phyloP scores from a whole-genome alignment of 1,140 invertebrate species.

The Drosophila lowei region DNA sequence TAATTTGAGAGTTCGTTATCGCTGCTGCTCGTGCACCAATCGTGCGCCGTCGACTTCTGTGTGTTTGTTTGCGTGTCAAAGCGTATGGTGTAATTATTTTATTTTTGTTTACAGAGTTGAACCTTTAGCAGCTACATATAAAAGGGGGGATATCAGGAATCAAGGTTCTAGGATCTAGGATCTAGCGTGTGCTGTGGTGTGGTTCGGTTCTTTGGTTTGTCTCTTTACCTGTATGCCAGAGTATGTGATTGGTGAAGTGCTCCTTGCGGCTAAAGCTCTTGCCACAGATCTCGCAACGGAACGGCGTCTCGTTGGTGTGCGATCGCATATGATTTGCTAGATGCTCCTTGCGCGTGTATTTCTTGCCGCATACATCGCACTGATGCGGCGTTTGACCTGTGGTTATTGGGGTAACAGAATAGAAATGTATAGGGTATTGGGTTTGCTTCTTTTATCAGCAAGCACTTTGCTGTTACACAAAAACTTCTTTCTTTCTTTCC shows the following conservation, averaged over 20 bases:
- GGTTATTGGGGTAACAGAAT: slow-evolving; percentile 41
- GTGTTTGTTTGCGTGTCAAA: slow-evolving; percentile 17
- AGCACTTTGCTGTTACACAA: slow-evolving; percentile 14
- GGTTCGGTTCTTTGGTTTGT: slow-evolving; percentile 51
- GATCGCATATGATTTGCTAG: slow-evolving; percentile 92
- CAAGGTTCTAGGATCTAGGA: background rate
- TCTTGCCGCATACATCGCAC: slow-evolving; percentile 87
- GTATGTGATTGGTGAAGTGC: slow-evolving; percentile 93
- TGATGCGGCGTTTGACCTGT: slow-evolving; percentile 82
- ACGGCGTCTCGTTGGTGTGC: slow-evolving; percentile 91
- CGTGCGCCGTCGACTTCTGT: slow-evolving; percentile 34
- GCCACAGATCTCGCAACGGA: slow-evolving; percentile 92
- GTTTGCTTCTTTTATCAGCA: slow-evolving; percentile 31
- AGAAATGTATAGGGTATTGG: slow-evolving; percentile 42
- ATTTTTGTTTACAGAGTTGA: slow-evolving; percentile 20
- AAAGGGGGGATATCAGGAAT: background rate
- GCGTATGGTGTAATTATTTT: background rate
- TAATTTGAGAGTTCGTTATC: slow-evolving; percentile 55
- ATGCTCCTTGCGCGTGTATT: slow-evolving; percentile 93
- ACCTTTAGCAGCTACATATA: background rate
- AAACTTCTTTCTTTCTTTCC: slow-evolving; percentile 20
- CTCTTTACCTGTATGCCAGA: slow-evolving; percentile 89
- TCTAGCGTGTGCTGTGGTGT: background rate
- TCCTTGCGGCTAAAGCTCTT: slow-evolving; percentile 94
- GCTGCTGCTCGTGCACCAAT: slow-evolving; percentile 57